Conservation (phyloP, 2,113 vertebrate genomes). For the Megalops atlanticus region DNA sequence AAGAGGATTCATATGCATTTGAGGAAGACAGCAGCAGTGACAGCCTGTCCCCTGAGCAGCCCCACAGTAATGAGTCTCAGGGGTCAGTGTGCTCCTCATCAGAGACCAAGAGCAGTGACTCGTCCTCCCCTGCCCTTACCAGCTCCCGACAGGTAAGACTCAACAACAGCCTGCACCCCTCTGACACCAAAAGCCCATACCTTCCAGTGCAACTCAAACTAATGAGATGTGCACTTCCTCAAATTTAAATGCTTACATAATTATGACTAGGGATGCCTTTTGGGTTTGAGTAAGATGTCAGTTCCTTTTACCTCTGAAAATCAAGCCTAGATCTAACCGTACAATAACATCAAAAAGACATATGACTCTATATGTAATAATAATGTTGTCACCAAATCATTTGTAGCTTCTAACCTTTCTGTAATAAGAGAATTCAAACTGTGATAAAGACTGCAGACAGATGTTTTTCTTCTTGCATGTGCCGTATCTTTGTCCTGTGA, state of each 20-base stretch:
- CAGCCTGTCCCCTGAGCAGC: slow-evolving; percentile 86
- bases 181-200: not conserved
- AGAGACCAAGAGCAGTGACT: slow-evolving; percentile 67
- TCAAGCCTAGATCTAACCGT: not conserved
- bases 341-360: not conserved
- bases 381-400: not conserved
- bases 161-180: not conserved
- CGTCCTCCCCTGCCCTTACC: slow-evolving; percentile 62
- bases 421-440: not conserved
- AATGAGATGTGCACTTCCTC: not conserved
- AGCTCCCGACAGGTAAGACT: slow-evolving; percentile 72
- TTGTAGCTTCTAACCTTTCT: not conserved
- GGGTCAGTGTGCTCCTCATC: slow-evolving; percentile 69
- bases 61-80: slow-evolving; percentile 80
- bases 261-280: too few species aligned
- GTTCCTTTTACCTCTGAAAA: too few species aligned
- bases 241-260: too few species aligned
- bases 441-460: not conserved
- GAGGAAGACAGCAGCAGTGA: slow-evolving; percentile 97
- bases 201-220: not conserved
- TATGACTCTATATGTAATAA: not conserved
- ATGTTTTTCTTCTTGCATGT: not conserved
- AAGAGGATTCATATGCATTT: slow-evolving; percentile 87
- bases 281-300: too few species aligned
- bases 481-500: slow-evolving; percentile 3